phyloP scores from a whole-genome alignment of 2,113 vertebrate species.

The Aptenodytes patagonicus region DNA sequence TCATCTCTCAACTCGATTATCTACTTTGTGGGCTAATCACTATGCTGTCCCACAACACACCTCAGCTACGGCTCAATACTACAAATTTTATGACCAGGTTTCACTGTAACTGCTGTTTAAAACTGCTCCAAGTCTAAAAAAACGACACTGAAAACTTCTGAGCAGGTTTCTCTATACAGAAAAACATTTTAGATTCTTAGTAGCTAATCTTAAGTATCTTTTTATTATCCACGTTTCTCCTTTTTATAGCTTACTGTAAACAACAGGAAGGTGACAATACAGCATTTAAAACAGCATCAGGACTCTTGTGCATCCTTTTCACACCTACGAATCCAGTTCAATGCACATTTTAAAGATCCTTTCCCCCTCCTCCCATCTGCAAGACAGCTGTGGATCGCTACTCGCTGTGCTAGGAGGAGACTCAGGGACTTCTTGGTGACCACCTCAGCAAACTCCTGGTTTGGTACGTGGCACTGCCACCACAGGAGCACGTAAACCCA shows the following conservation, averaged over 20 bases:
- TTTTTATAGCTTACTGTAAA: not conserved
- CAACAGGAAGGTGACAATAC: not conserved
- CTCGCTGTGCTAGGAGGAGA: not conserved
- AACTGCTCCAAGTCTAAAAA: not conserved
- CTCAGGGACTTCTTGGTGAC: not conserved
- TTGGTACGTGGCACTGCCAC: not conserved
- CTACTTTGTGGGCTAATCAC: not conserved
- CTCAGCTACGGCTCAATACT: not conserved
- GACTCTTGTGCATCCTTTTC: too few relatives aligned
- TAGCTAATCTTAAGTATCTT: not conserved
- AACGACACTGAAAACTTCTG: not conserved
- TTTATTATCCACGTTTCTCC: not conserved
- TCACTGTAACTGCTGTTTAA: too few relatives aligned
- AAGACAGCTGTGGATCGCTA: rapidly evolving
- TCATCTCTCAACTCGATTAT: not conserved
- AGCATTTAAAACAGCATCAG: not conserved
- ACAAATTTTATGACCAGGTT: not conserved
- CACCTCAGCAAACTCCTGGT: not conserved
- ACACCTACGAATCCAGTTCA: not conserved
- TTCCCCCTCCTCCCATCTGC: not conserved
- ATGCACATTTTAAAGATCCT: not conserved
- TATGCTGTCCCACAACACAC: not conserved
- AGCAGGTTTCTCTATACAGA: not conserved
- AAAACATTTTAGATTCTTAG: not conserved
- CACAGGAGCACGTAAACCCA: not conserved